A percentile compares a stretch with the other conserved stretches of the same genome.
Conservation (phyloP, 2,888 invertebrate species). For the Leptinotarsa haldemani region DNA sequence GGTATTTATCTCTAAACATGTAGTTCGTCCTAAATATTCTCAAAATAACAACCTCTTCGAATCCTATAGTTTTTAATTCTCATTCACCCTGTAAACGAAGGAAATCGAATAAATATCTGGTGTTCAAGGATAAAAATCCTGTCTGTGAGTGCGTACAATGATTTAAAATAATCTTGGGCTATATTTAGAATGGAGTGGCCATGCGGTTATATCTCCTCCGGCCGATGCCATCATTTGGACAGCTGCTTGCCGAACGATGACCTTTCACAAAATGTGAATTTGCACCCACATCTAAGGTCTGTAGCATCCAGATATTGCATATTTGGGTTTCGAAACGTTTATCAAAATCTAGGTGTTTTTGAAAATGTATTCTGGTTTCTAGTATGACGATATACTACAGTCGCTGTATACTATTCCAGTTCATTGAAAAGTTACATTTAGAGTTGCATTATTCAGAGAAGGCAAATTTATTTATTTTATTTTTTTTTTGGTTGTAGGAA, state of each 20-base stretch:
- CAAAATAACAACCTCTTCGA: too few relatives aligned
- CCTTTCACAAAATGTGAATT: constrained; percentile 15
- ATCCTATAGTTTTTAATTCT: background rate
- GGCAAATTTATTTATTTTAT: too few relatives aligned
- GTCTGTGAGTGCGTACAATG: constrained; percentile 9
- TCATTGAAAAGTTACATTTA: too few relatives aligned
- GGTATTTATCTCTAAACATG: background rate
- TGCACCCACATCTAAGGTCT: constrained; percentile 15
- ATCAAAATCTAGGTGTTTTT: too few relatives aligned
- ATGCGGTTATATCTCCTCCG: constrained; percentile 11
- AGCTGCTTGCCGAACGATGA: constrained; percentile 12
- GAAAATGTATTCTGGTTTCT: too few relatives aligned
- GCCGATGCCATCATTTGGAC: constrained; percentile 18
- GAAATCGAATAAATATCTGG: constrained; percentile 7
- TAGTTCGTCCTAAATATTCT: background rate
- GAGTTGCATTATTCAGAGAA: too few relatives aligned
- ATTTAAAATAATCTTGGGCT: constrained; percentile 21
- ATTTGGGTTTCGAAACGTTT: background rate
- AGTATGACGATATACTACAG: too few relatives aligned
- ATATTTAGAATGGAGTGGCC: constrained; percentile 15
- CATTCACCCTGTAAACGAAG: background rate
- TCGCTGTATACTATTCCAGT: too few relatives aligned
- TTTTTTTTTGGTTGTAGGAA: too few relatives aligned
- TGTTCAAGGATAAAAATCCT: constrained; percentile 12
- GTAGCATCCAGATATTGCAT: background rate